Evolutionary conservation across 2,113 vertebrate genomes (phyloP).

Genomic region (Dissostichus mawsoni): DNA sequence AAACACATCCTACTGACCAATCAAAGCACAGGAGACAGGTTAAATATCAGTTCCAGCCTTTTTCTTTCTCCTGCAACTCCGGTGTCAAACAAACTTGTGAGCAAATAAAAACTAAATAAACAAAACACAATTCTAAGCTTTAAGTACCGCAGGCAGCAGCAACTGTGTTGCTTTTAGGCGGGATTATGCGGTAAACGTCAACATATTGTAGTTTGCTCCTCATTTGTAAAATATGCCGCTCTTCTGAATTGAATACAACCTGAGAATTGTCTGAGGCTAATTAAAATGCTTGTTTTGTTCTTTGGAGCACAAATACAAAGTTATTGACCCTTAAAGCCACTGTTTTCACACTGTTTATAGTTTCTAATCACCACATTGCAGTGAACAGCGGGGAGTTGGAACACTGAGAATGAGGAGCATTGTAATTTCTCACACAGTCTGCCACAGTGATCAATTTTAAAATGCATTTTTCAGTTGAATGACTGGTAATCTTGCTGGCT

Average conservation of each 20-base stretch:
- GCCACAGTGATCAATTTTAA: not conserved
- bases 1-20: too few relatives aligned
- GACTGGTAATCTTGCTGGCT: not conserved
- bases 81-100: too few relatives aligned
- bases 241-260: not conserved
- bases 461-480: slow-evolving; percentile 22
- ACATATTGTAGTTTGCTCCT: too few relatives aligned
- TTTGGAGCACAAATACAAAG: not conserved
- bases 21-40: too few relatives aligned
- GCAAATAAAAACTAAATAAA: not conserved
- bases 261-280: not conserved
- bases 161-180: too few relatives aligned
- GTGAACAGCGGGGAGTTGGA: slow-evolving; percentile 12
- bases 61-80: too few relatives aligned
- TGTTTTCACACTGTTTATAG: slow-evolving; percentile 19
- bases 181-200: too few relatives aligned
- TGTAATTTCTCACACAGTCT: slow-evolving; percentile 27
- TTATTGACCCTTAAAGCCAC: not conserved
- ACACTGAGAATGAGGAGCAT: slow-evolving; percentile 14
- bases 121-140: too few relatives aligned
- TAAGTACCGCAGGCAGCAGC: too few relatives aligned
- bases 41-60: too few relatives aligned
- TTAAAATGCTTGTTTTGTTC: not conserved
- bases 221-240: too few relatives aligned
- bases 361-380: slow-evolving; percentile 26